A percentile compares a stretch with the other conserved stretches of the same genome.
Evolutionary conservation across 2,113 vertebrate genomes (phyloP).

Genomic region (Lucifuga dentata): DNA sequence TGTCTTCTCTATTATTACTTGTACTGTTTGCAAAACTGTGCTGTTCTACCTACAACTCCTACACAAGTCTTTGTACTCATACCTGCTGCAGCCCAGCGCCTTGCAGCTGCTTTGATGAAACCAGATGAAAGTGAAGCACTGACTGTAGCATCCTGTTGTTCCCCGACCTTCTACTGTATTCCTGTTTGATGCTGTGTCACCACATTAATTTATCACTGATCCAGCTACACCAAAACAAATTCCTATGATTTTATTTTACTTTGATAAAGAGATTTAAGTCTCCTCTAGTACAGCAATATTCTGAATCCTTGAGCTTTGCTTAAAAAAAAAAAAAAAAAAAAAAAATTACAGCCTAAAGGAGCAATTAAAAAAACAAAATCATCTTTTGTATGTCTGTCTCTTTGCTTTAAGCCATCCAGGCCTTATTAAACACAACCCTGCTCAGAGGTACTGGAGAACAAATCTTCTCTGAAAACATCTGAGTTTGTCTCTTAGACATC

Average conservation of each 20-base stretch:
- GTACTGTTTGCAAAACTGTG: not conserved
- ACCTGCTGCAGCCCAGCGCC: not conserved
- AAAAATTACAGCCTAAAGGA: no score
- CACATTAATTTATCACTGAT: slow-evolving; percentile 26
- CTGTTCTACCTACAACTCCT: slow-evolving; percentile 8
- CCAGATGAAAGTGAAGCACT: slow-evolving; percentile 11
- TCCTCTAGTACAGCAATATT: not conserved
- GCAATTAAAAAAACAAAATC: no score
- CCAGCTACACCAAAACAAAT: slow-evolving; percentile 19
- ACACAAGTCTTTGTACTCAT: not conserved
- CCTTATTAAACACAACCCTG: no score
- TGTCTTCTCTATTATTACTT: not conserved
- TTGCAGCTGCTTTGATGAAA: slow-evolving; percentile 6
- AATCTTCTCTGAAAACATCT: no score
- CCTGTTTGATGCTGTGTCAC: slow-evolving; percentile 12
- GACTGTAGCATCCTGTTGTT: slow-evolving; percentile 13
- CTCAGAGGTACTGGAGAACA: no score
- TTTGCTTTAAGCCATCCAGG: no score
- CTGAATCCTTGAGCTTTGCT: not conserved
- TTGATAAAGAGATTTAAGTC: slow-evolving; percentile 5
- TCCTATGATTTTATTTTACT: slow-evolving; percentile 11
- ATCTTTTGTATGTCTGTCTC: no score
- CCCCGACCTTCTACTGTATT: not conserved
- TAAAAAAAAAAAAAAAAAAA: no score
- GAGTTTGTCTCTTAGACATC: no score